Evolutionary conservation across 2,888 invertebrate genomes (phyloP).

Genomic region (Shargacucullia verbasci): DNA sequence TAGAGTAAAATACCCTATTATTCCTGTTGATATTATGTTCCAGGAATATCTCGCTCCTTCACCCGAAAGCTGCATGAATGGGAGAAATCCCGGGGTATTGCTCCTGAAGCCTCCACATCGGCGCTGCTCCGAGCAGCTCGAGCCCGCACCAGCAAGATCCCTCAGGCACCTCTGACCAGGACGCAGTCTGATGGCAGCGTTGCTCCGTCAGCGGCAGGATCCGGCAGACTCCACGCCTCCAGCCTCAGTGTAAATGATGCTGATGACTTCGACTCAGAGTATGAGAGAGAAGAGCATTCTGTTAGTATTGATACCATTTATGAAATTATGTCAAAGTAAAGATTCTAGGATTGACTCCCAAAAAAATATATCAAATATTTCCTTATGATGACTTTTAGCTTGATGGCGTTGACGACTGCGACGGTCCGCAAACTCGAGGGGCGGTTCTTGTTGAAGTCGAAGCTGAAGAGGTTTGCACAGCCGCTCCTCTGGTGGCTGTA

Average conservation of each 20-base stretch:
- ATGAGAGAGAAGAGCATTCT: slow-evolving; percentile 82
- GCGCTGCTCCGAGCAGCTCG: slow-evolving; percentile 90
- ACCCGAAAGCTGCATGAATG: slow-evolving; percentile 97
- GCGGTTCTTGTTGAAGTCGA: slow-evolving; percentile 95
- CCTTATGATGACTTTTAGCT: slow-evolving; percentile 60
- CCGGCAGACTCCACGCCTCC: slow-evolving; percentile 91
- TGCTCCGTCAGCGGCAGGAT: slow-evolving; percentile 87
- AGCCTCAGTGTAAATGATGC: slow-evolving; percentile 93
- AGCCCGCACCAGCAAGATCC: slow-evolving; percentile 67
- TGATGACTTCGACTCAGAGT: slow-evolving; percentile 90
- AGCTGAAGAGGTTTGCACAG: slow-evolving; percentile 94
- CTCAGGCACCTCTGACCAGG: slow-evolving; percentile 88
- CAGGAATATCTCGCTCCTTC: slow-evolving; percentile 95
- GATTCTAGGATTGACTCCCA: too few relatives aligned
- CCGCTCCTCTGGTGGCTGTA: slow-evolving; percentile 91
- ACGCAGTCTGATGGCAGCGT: slow-evolving; percentile 94
- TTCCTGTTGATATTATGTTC: slow-evolving; percentile 16
- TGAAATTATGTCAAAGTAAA: too few relatives aligned
- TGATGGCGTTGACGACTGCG: slow-evolving; percentile 76
- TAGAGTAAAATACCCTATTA: too few relatives aligned
- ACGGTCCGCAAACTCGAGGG: slow-evolving; percentile 89
- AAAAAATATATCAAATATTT: too few relatives aligned
- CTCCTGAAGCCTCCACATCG: slow-evolving; percentile 95
- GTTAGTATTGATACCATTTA: slow-evolving; percentile 60
- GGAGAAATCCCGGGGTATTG: slow-evolving; percentile 96